phyloP scores from a whole-genome alignment of 2,113 vertebrate genomes.

The Caloenas nicobarica region DNA sequence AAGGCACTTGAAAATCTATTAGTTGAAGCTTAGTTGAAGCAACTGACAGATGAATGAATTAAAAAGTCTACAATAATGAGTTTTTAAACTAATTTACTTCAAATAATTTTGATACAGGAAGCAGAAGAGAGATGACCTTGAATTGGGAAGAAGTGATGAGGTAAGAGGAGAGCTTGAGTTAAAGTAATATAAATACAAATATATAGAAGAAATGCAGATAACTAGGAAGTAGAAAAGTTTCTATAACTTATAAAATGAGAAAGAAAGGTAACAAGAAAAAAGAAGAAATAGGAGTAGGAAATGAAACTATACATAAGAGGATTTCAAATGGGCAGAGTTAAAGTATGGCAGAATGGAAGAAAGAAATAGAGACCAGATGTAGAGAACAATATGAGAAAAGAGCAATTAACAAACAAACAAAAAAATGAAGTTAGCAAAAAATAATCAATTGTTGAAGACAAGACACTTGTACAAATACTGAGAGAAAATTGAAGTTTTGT shows the following conservation, averaged over 20 bases:
- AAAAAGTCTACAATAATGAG: neutral
- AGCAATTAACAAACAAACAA: neutral
- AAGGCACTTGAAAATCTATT: conserved; percentile 38
- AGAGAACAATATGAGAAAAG: neutral
- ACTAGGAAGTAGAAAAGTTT: neutral
- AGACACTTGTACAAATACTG: neutral
- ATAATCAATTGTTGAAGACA: neutral
- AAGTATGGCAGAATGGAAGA: neutral
- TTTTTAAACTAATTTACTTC: neutral
- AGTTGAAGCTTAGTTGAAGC: neutral
- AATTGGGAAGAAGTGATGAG: neutral
- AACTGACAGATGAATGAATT: neutral
- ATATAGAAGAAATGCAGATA: neutral
- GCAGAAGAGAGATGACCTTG: neutral
- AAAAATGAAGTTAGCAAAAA: neutral
- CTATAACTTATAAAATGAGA: neutral
- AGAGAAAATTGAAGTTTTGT: neutral
- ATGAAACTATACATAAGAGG: neutral
- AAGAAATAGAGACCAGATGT: neutral
- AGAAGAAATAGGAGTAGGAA: neutral
- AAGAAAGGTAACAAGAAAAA: neutral
- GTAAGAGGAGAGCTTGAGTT: neutral
- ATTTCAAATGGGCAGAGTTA: neutral
- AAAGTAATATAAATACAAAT: neutral
- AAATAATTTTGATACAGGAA: neutral